Conservation (phyloP, 2,797 vertebrate genomes). For the Micrastur ruficollis region DNA sequence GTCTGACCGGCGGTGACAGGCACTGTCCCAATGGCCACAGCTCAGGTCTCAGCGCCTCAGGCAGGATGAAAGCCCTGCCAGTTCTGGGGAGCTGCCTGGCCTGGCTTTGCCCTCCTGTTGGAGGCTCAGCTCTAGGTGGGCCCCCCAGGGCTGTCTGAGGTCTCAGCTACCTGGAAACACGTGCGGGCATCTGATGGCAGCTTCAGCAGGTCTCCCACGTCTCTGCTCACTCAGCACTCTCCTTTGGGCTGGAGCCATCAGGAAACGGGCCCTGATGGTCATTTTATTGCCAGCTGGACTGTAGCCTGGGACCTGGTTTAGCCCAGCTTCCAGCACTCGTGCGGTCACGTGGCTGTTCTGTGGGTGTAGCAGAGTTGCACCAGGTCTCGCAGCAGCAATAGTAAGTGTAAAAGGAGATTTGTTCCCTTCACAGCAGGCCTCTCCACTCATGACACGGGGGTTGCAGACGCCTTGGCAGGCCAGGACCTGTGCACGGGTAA, state of each 20-base stretch:
- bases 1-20: not conserved
- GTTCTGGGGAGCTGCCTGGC: not conserved
- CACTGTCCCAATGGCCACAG: not conserved
- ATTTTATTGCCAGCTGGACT: not conserved
- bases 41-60: fast-evolving
- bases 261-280: not conserved
- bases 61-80: not conserved
- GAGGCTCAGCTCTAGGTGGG: not conserved
- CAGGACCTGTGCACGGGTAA: not conserved
- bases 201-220: not conserved
- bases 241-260: not conserved
- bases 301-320: not conserved
- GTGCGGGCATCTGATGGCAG: not conserved
- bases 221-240: not conserved
- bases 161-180: not conserved
- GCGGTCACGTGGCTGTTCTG: fast-evolving
- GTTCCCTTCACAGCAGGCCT: not conserved
- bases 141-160: fast-evolving
- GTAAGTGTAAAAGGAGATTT: not conserved
- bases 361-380: not conserved
- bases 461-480: not conserved
- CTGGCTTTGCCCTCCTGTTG: not conserved
- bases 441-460: not conserved
- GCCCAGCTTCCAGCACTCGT: not conserved
- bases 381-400: not conserved